phyloP scores from a whole-genome alignment of 1,140 invertebrate species.

The Penaeus japonicus region DNA sequence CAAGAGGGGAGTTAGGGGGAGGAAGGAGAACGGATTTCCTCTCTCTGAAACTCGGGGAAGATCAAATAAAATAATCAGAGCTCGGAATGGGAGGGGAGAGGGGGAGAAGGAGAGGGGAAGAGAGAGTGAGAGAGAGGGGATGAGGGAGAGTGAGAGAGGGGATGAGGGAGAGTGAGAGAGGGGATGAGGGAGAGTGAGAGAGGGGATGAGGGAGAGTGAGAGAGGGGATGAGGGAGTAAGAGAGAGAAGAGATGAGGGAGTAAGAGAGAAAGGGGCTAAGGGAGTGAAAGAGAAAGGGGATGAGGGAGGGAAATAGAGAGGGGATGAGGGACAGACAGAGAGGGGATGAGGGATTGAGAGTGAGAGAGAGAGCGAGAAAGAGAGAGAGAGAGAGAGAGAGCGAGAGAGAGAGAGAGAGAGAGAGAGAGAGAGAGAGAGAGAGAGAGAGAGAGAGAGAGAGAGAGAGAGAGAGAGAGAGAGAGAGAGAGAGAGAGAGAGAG shows the following conservation, averaged over 20 bases:
- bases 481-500: not conserved
- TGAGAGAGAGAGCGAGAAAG: not conserved
- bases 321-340: not conserved
- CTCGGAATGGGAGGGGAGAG: too few species aligned
- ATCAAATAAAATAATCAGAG: too few species aligned
- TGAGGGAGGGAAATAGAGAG: not conserved
- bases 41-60: too few species aligned
- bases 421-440: not conserved
- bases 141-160: too few species aligned
- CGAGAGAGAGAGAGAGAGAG: not conserved
- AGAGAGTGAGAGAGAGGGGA: too few species aligned
- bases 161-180: too few species aligned
- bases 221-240: not conserved
- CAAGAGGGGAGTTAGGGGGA: too few species aligned
- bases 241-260: not conserved
- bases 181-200: too few species aligned
- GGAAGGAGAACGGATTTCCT: too few species aligned
- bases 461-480: not conserved
- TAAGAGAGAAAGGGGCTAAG: not conserved
- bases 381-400: not conserved
- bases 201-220: not conserved
- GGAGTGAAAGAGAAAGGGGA: not conserved
- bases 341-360: not conserved
- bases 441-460: not conserved
- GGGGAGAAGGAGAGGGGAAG: too few species aligned